Evolutionary conservation across 2,113 vertebrate species (phyloP).

Genomic region (Actenoides hombroni): DNA sequence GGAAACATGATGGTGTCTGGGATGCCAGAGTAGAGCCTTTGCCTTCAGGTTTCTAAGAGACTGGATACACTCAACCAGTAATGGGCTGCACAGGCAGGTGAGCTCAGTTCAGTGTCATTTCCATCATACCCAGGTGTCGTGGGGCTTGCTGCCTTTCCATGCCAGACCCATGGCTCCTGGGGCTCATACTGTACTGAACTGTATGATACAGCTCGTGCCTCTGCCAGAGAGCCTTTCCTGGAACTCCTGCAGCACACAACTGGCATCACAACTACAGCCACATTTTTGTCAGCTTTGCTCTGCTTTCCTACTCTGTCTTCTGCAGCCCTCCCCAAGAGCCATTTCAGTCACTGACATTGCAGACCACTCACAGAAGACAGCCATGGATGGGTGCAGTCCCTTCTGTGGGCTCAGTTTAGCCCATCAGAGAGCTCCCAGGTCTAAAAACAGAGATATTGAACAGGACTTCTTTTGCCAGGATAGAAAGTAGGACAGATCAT

Average conservation of each 20-base stretch:
- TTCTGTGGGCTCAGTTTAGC: not conserved
- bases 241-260: not conserved
- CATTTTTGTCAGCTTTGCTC: not conserved
- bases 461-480: not conserved
- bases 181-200: not conserved
- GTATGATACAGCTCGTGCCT: not conserved
- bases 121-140: not conserved
- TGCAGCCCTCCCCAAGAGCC: not conserved
- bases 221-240: not conserved
- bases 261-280: not conserved
- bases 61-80: not conserved
- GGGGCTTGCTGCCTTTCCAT: not conserved
- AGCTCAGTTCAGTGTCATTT: not conserved
- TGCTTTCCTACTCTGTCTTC: not conserved
- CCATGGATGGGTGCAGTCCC: not conserved
- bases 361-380: not conserved
- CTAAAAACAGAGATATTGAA: not conserved
- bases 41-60: not conserved
- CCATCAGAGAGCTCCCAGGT: not conserved
- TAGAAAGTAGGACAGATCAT: not conserved
- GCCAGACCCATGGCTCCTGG: not conserved
- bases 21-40: not conserved
- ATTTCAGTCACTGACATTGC: not conserved
- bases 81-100: not conserved
- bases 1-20: not conserved